phyloP scores from a whole-genome alignment of 37 sponge, comb jelly and placozoan species.

The Eunapius fragilis region DNA sequence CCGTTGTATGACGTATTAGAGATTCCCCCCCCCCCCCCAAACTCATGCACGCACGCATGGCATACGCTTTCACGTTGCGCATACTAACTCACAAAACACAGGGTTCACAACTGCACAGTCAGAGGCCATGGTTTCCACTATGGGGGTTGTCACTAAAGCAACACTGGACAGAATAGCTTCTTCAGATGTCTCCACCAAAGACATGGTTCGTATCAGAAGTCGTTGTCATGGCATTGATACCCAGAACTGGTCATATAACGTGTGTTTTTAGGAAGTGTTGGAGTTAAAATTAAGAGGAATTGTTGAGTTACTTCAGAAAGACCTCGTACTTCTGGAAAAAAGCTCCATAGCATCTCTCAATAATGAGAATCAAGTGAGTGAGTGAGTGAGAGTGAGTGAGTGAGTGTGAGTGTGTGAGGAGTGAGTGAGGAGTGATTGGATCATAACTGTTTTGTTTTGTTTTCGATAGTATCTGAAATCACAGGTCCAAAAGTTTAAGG shows the following conservation, averaged over 20 bases:
- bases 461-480: slow-evolving; percentile 34
- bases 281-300: slow-evolving; percentile 18
- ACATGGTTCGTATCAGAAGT: slow-evolving; percentile 28
- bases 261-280: slow-evolving; percentile 36
- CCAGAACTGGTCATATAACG: not conserved
- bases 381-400: not conserved
- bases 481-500: slow-evolving; percentile 26
- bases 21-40: no score
- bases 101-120: not conserved
- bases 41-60: no score
- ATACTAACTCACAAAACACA: not conserved
- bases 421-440: not conserved
- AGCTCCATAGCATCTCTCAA: slow-evolving; percentile 26
- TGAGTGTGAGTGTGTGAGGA: not conserved
- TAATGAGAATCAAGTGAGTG: slow-evolving; percentile 49
- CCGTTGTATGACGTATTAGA: not conserved
- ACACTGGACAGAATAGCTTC: not conserved
- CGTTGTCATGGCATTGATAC: not conserved
- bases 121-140: not conserved
- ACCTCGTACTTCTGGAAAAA: slow-evolving; percentile 40
- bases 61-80: no score
- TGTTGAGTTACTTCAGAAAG: slow-evolving; percentile 29
- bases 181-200: slow-evolving; percentile 11
- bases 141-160: not conserved
- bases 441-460: not conserved